Evolutionary conservation across 1,140 invertebrate species (phyloP), one percentile per base, ranked within the genome.

Genomic region (Pentalonia nigronervosa): DNA sequence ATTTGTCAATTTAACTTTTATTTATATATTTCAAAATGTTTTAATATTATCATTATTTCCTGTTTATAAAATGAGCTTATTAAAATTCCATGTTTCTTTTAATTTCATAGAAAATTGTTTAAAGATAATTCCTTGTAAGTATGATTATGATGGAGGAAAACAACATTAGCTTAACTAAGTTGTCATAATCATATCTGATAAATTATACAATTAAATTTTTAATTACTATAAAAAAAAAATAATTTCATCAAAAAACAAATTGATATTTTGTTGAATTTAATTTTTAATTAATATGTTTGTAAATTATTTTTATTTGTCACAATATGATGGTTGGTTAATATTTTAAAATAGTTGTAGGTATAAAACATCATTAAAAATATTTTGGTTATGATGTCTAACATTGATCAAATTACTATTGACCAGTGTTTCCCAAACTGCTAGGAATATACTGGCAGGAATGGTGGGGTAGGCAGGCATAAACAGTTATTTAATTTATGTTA

Each of bases 1-100:
- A 34, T 60, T 92, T 48, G 48, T 91, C 89, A 47, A 88, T 67
- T 90, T 90, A 56, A 53, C 6, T 84, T 93, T 48, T 93, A 47
- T 53, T 93, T 83, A 36, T 48, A 36, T 41, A 93, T 53, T 89
- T 56, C 30, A 36, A 56, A 89, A 87, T 45, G 30, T 76, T 76
- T 76, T 76, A n/a, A 76, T 50, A 53, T n/a, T 17, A 83, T 30
- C 53, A 94, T n/a, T 90, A 17, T 81, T 91, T 83, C 76, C 45
- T 81, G 34, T 93, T 86, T 91, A 67, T 91, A 45, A 84, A 36
- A 91, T 56, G 48, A 67, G 7, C 91, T 48, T 47, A 53, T 76
- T 67, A 94, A 53, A 25, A 30, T 36, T 89, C 8, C 48, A 23
- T 25, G 9, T 87, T 53, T 88, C 17, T 41, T 53, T 89, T 56